Evolutionary conservation across 2,888 invertebrate genomes (phyloP), one percentile per base, ranked within the genome.

Genomic region (Lycaena phlaeas): DNA sequence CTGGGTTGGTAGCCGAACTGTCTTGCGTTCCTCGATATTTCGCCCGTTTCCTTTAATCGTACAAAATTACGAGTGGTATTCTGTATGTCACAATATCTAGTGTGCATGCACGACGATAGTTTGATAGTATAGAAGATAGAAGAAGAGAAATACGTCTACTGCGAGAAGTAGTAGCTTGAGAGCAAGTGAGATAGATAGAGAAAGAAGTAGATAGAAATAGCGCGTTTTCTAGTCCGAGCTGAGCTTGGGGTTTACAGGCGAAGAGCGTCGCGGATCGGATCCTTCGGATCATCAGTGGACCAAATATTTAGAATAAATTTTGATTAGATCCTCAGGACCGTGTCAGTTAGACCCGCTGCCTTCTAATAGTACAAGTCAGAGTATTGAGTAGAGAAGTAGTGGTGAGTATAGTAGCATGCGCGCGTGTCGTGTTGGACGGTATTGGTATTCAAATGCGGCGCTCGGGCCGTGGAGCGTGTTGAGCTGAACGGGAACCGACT

Each of bases 401-500:
- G 72, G 79, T 82, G 81, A 78, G 79, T 72, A 67, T 59, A 69
- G 66, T 66, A 71, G 71, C 82, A 82, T 82, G 84, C 82, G 81
- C 85, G 79, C 78, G 81, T 82, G 81, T 82, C 68, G 75, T 79
- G 84, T 82, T 72, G 68, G 69, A 72, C 70, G 84, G 88, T 88
- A 89, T 89, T 89, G 89, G 89, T 89, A 89, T 89, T 89, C 89
- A 89, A 89, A 89, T 89, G 89, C 88, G 85, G 81, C 81, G 78
- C 76, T 82, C 79, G 81, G 76, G 78, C 75, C 74, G 58, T 69
- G 63, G 75, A 76, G 79, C 69, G 70, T 73, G 76, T 67, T 46
- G 59, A 56, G 60, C 60, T 53, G 57, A 52, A 56, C 58, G 52
- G 37, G 47, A 48, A 46, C 48, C 43, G 41, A 41, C 40, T 43